Percentiles rank a stretch among this genome's conserved stretches.
Evolutionary conservation across 2,888 invertebrate genomes (phyloP).

Genomic region (Punctoribates punctum): DNA sequence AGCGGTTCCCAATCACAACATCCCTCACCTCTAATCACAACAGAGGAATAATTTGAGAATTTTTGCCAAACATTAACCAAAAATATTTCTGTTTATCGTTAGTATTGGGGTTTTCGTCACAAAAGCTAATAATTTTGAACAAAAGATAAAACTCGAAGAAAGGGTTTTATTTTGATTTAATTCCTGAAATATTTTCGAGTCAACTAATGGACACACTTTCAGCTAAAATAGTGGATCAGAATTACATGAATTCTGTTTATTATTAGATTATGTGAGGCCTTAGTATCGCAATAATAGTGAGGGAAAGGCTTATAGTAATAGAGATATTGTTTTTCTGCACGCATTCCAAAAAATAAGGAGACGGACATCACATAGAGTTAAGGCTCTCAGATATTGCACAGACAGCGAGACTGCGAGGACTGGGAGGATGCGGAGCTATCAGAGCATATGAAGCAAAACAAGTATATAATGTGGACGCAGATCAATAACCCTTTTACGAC

Average conservation of each 20-base stretch:
- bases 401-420: no score
- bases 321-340: slow-evolving; percentile 1
- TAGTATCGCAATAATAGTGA: neutral
- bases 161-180: no score
- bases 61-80: no score
- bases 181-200: neutral
- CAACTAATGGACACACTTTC: neutral
- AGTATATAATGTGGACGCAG: neutral
- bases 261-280: neutral
- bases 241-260: slow-evolving; percentile 12
- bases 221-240: slow-evolving; percentile 3
- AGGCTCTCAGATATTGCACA: no score
- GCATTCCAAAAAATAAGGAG: neutral
- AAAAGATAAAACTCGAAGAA: no score
- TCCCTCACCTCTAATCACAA: neutral
- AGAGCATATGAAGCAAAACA: slow-evolving; percentile 3
- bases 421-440: no score
- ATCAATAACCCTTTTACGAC: slow-evolving; percentile 19
- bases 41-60: neutral
- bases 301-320: no score
- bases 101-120: no score
- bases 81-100: no score
- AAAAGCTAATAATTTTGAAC: no score
- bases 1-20: neutral
- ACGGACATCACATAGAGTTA: neutral